Percentiles rank a stretch among this genome's conserved stretches.
Conservation (phyloP, 2,888 invertebrate genomes). For the Cantharis rufa region DNA sequence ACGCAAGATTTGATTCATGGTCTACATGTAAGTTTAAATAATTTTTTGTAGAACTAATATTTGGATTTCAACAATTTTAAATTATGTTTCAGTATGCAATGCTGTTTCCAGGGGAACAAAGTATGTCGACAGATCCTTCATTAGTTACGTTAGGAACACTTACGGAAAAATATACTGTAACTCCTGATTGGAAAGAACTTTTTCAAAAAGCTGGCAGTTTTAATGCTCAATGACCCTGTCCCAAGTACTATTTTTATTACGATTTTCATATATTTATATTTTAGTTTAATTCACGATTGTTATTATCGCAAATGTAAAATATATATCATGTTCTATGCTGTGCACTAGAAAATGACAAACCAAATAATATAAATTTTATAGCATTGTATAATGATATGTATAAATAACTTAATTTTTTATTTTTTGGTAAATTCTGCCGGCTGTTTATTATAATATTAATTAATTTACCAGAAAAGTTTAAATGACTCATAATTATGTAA, state of each 20-base stretch:
- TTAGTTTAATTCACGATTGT: not conserved
- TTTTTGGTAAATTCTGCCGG: not conserved
- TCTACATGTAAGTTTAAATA: slow-evolving; percentile 32
- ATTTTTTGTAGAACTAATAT: not conserved
- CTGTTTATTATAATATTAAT: not conserved
- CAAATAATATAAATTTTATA: not conserved
- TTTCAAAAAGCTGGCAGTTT: slow-evolving; percentile 1
- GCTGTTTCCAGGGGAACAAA: slow-evolving; percentile 30
- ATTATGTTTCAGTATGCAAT: slow-evolving; percentile 31
- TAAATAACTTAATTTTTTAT: not conserved
- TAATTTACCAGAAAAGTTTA: not conserved
- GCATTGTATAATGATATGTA: not conserved
- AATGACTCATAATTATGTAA: too few species aligned
- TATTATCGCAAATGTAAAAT: not conserved
- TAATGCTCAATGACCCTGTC: not conserved
- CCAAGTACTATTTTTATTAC: not conserved
- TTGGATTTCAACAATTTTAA: not conserved
- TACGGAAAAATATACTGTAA: slow-evolving; percentile 43
- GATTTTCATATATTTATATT: not conserved
- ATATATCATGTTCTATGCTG: not conserved
- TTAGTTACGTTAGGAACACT: slow-evolving; percentile 43
- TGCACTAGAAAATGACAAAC: not conserved
- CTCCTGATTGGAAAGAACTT: slow-evolving; percentile 43
- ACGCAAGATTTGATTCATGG: slow-evolving; percentile 36
- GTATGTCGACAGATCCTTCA: slow-evolving; percentile 31